phyloP scores from a whole-genome alignment of 2,797 vertebrate species.

The Poeciliopsis infans region DNA sequence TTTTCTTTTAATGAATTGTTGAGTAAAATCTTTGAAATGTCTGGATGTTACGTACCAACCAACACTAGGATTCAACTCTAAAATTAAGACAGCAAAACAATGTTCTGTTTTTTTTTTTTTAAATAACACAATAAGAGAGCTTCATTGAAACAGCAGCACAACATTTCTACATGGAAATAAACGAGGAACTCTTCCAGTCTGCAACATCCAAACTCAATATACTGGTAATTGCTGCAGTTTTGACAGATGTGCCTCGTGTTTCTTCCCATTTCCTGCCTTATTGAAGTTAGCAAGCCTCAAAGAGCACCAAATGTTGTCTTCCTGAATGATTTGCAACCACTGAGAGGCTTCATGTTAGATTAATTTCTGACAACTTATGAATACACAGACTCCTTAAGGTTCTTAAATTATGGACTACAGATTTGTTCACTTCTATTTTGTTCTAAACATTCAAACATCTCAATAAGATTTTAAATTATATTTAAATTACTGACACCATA shows the following conservation, averaged over 20 bases:
- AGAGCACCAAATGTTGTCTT: conserved; percentile 67
- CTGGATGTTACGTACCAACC: conserved; percentile 9
- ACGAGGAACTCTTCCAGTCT: conserved; percentile 54
- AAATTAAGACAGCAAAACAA: conserved; percentile 78
- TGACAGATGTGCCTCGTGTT: conserved; percentile 77
- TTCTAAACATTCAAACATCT: conserved; percentile 9
- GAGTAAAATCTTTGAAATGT: background rate
- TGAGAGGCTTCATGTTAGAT: conserved; percentile 43
- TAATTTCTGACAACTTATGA: conserved; percentile 43
- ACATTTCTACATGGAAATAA: conserved; percentile 70
- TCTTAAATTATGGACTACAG: conserved; percentile 36
- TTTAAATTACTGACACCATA: conserved; percentile 6
- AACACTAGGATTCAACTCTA: conserved; percentile 66
- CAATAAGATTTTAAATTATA: background rate
- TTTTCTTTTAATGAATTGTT: background rate
- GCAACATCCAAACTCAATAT: conserved; percentile 43
- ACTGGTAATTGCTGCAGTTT: conserved; percentile 70
- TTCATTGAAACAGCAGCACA: conserved; percentile 74
- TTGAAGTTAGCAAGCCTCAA: conserved; percentile 63
- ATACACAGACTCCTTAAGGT: conserved; percentile 31
- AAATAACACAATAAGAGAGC: conserved; percentile 82
- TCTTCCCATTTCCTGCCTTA: conserved; percentile 70
- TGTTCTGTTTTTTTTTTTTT: conserved; percentile 65
- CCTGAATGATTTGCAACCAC: conserved; percentile 65
- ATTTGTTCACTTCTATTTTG: background rate